phyloP scores from a whole-genome alignment of 2,888 invertebrate genomes.

The Drosophila emarginata region DNA sequence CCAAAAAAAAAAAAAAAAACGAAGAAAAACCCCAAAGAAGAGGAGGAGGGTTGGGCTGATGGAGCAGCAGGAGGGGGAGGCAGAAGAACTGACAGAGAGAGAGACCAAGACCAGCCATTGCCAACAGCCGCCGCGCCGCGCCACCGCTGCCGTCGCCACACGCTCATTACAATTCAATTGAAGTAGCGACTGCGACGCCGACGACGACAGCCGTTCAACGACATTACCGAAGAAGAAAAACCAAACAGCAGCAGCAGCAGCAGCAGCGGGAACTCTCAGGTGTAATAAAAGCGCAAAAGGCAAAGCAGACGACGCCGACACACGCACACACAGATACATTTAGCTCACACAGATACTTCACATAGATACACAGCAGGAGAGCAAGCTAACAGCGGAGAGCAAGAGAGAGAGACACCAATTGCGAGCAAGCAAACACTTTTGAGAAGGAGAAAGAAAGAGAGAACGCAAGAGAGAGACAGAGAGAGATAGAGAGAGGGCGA shows the following conservation, averaged over 20 bases:
- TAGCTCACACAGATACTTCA: constrained; percentile 43
- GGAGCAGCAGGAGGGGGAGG: constrained; percentile 2
- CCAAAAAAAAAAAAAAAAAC: constrained; percentile 40
- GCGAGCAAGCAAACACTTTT: not conserved
- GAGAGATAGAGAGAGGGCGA: constrained; percentile 19
- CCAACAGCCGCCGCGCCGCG: constrained; percentile 20
- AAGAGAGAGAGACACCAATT: constrained; percentile 13
- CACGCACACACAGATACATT: constrained; percentile 23
- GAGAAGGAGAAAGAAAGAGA: not conserved
- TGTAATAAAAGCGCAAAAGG: constrained; percentile 77
- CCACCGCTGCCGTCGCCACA: constrained; percentile 43
- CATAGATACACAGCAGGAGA: constrained; percentile 52
- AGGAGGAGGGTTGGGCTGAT: not conserved
- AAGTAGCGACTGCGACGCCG: constrained; percentile 59
- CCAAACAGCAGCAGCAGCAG: constrained; percentile 63
- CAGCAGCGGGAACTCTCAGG: constrained; percentile 50
- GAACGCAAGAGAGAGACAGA: constrained; percentile 11
- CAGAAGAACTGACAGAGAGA: constrained; percentile 15
- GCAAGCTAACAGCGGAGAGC: constrained; percentile 44
- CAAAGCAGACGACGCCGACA: constrained; percentile 52
- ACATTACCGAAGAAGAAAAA: constrained; percentile 66
- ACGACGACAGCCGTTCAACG: constrained; percentile 61
- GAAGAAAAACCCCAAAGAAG: constrained; percentile 28
- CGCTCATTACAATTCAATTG: constrained; percentile 70
- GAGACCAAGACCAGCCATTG: constrained; percentile 23